Base-by-base conservation (phyloP, 2,797 vertebrate species). In the Naso thynnoides region DNA sequence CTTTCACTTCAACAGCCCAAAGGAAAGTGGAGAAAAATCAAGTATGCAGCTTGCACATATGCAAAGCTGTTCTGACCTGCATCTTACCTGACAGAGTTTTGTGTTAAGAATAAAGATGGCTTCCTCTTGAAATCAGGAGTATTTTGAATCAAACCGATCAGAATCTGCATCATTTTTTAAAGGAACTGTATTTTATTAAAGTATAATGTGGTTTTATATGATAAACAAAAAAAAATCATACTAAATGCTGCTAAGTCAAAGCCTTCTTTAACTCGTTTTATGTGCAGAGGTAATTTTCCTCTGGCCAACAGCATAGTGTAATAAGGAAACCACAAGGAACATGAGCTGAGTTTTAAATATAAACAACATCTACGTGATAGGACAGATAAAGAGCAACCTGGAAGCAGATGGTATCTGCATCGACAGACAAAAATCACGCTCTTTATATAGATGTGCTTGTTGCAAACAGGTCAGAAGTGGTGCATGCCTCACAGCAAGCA, bases 241-340 rank as follows among this genome's bases (percentile, higher is more conserved):
- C 64, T 41, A 79, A 86, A 78, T 62, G 73, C 26, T 7, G 36
- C 64, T n/a, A 59, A 41, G 81, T 91, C 84, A 90, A 89, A 89
- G 80, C 78, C 82, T 48, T 84, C 83, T 86, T 89, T 90, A 79
- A 89, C 61, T 62, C 44, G 56, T 75, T 82, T 73, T 58, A 79
- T 74, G 74, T 79, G 58, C 56, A 6, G 61, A 77, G 65, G 79
- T 75, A 68, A 82, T 84, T 84, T 85, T 87, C 78, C 79, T 82
- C 33, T 27, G 58, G 50, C 52, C 73, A 44, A 47, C 73, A 73
- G 87, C 74, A 78, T 79, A 84, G 86, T 86, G 84, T 87, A 92
- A 92, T 75, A 81, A 90, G 88, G 89, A 92, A 93, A 90, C 90
- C 90, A 64, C 88, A 87, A 85, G 88, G 83, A 92, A 90, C 85